Base-by-base conservation (phyloP, 2,113 vertebrate species). In the Mustela nigripes region DNA sequence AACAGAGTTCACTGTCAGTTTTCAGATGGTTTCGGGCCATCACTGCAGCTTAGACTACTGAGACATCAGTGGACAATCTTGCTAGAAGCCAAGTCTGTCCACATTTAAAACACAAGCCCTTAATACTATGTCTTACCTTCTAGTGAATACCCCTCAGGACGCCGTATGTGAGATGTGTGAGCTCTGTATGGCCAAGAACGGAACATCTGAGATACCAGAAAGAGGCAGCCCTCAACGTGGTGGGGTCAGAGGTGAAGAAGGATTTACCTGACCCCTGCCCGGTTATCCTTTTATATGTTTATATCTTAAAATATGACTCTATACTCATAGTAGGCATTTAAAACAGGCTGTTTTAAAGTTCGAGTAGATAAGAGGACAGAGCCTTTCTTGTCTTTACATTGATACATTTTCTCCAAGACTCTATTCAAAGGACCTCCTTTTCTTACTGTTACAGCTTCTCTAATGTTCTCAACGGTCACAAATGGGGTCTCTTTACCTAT, bases 261-360 rank as follows among this genome's bases (percentile, higher is more conserved):
- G 58, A 22, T 36, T 4, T 73, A 33, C 31, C 22, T 3, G 16
- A 22, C 1, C 45, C 31, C 6, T 9, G 8, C 5, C 33, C 19
- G 36, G 28, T 67, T 88, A 56, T 85, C 42, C 31, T 93, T 88
- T 62, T 45, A 45, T 56, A 86, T 18, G 19, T 85, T 86, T 65
- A 81, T 67, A 62, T 4, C 92, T 92, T 92, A 33, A 96, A 89
- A 88, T 39, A 83, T 60, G 58, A 88, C 19, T 81, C 36, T 79
- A 22, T 33, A 82, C 15, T 83, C 67, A 76, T 83, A 96, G 31
- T 60, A 88, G 56, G 42, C 3, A 45, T 83, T 93, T 92, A 87
- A 92, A 97, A 74, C 24, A 92, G 60, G 42, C 11, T 3, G 7
- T 92, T 60, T 48, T 53, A 53, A 16, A 92, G 36, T 33, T 56